These are phyloP conservation scores for Pogonomyrmex barbatus DNA, from an alignment of 1,140 invertebrate genomes.

Conservation along the genomic window DNA sequence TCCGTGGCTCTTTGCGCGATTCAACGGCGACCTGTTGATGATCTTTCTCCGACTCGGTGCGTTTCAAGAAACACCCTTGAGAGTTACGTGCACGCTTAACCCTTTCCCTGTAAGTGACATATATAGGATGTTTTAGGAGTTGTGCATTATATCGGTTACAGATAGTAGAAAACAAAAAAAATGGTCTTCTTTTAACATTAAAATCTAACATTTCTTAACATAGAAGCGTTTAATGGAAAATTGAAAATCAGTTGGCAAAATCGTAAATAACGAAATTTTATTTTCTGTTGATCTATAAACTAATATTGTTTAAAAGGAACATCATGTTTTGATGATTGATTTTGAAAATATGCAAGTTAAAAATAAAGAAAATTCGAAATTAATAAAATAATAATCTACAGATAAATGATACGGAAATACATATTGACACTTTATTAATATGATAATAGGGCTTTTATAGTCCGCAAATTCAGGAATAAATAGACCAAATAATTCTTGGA, in stretches of 20 bases:
- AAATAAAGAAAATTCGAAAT: neutral
- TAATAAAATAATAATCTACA: neutral
- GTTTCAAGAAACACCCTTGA: conserved; percentile 51
- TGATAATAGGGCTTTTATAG: neutral
- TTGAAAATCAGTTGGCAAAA: neutral
- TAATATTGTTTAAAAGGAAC: neutral
- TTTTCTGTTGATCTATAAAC: neutral
- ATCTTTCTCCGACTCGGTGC: conserved; percentile 48
- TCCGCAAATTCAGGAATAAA: neutral
- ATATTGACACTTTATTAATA: neutral
- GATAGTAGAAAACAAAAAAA: neutral
- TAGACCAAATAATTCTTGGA: neutral
- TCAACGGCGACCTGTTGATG: conserved; percentile 70
- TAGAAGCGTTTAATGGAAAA: neutral
- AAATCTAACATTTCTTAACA: neutral
- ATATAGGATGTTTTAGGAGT: neutral
- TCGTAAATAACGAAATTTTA: neutral
- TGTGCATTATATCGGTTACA: neutral
- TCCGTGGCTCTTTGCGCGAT: conserved; percentile 30
- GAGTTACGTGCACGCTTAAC: conserved; percentile 28
- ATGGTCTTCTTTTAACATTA: neutral
- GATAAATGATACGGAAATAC: no score
- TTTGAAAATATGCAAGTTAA: neutral
- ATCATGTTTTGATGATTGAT: neutral
- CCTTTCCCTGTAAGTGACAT: neutral